A percentile compares a stretch with the other conserved stretches of the same genome.
Conservation (phyloP, 64 coral and sea anemone genomes). For the Porites lutea region DNA sequence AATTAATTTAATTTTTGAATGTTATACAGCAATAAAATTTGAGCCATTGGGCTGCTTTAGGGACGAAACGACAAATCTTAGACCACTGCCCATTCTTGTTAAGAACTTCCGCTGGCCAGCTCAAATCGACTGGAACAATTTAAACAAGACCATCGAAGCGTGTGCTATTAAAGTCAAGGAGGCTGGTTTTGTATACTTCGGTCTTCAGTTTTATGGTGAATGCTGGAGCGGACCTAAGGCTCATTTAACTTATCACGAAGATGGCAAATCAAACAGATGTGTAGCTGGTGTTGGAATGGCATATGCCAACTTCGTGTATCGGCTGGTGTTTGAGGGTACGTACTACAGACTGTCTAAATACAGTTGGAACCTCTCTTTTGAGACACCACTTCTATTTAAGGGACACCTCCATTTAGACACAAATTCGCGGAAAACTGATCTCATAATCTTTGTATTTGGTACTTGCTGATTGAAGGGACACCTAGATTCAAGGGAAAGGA, state of each 20-base stretch:
- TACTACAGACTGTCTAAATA: background rate
- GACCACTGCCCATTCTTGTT: constrained; percentile 49
- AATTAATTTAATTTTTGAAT: background rate
- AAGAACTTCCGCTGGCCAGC: constrained; percentile 12
- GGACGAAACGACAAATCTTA: background rate
- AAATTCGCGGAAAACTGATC: no score
- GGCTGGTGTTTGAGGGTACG: constrained; percentile 3
- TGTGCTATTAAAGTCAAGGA: constrained; percentile 46
- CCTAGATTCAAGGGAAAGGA: no score
- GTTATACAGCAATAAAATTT: background rate
- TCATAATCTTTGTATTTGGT: no score
- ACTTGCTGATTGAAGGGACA: no score
- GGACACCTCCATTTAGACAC: no score
- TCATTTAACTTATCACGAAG: constrained; percentile 49
- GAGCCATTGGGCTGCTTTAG: constrained; percentile 42
- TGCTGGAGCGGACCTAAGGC: constrained; percentile 75
- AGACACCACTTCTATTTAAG: no score
- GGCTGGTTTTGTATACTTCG: constrained; percentile 63
- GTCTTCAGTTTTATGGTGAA: constrained; percentile 78
- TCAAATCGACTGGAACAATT: constrained; percentile 37
- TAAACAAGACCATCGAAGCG: constrained; percentile 54
- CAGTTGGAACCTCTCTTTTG: no score
- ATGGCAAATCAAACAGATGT: constrained; percentile 44
- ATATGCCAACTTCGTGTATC: constrained; percentile 48
- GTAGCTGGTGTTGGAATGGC: constrained; percentile 32